phyloP scores from a whole-genome alignment of 2,113 vertebrate species.

The Centropus bengalensis region DNA sequence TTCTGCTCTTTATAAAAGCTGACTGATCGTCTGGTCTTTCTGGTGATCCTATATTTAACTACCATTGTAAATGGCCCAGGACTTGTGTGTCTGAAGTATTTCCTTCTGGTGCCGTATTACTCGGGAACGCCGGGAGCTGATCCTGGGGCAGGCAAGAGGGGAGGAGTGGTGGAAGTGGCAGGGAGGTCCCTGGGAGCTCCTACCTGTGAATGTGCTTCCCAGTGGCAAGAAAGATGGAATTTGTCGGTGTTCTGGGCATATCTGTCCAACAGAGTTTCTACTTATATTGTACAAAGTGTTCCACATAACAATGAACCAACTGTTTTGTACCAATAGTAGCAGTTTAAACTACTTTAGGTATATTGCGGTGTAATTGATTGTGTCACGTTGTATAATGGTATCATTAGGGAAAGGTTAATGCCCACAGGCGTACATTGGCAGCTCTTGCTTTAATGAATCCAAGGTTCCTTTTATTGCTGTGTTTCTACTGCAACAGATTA shows the following conservation, averaged over 20 bases:
- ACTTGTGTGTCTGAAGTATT: not conserved
- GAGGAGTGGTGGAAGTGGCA: not conserved
- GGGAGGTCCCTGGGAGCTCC: not conserved
- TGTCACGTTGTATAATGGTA: not conserved
- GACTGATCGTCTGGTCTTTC: not conserved
- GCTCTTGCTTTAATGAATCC: not conserved
- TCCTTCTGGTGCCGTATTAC: accelerated
- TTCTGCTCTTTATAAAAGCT: not conserved
- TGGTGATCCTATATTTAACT: not conserved
- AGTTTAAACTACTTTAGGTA: not conserved
- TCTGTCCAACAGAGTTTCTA: not conserved
- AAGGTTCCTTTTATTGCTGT: not conserved
- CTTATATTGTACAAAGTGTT: not conserved
- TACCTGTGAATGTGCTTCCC: accelerated
- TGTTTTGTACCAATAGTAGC: not conserved
- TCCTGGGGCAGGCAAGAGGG: accelerated
- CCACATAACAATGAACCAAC: not conserved
- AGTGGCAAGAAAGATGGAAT: accelerated
- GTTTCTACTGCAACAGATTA: not conserved
- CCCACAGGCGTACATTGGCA: not conserved
- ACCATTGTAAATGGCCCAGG: not conserved
- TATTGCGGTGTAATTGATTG: not conserved
- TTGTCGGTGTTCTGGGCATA: not conserved
- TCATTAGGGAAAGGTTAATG: not conserved
- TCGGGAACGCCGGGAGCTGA: accelerated